A percentile compares a stretch with the other conserved stretches of the same genome.
Conservation (phyloP, 2,113 vertebrate genomes). For the Eurypyga helias region DNA sequence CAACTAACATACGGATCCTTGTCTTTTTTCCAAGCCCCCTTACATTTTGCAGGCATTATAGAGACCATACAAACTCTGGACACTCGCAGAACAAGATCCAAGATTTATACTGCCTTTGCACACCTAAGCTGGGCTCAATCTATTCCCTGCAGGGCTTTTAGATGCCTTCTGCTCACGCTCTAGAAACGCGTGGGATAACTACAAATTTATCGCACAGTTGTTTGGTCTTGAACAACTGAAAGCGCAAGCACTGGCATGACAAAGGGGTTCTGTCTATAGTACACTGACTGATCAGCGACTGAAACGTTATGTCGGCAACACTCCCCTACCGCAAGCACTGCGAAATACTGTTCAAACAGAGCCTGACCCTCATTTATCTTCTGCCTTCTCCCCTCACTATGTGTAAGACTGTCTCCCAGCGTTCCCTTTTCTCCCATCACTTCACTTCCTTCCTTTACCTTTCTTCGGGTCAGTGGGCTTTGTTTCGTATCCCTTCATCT, state of each 20-base stretch:
- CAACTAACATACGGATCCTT: neutral
- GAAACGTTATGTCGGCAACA: neutral
- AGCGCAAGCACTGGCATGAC: neutral
- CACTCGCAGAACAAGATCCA: neutral
- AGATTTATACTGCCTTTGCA: neutral
- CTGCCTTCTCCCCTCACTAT: neutral
- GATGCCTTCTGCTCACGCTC: neutral
- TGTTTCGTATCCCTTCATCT: neutral
- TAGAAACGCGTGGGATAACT: neutral
- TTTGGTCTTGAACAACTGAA: neutral
- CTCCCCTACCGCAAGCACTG: neutral
- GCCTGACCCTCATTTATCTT: neutral
- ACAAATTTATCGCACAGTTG: neutral
- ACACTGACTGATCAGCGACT: neutral
- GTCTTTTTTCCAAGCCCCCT: neutral
- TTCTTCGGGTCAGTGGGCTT: neutral
- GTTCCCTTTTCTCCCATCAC: neutral
- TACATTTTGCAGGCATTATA: neutral
- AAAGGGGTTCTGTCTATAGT: neutral
- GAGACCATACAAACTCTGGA: neutral
- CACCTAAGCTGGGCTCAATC: neutral
- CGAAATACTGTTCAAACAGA: neutral
- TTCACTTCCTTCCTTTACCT: neutral
- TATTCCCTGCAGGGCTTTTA: neutral
- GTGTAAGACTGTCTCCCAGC: neutral